Evolutionary conservation across 2,797 vertebrate species (phyloP).

Genomic region (Paramormyrops hopkinsi): DNA sequence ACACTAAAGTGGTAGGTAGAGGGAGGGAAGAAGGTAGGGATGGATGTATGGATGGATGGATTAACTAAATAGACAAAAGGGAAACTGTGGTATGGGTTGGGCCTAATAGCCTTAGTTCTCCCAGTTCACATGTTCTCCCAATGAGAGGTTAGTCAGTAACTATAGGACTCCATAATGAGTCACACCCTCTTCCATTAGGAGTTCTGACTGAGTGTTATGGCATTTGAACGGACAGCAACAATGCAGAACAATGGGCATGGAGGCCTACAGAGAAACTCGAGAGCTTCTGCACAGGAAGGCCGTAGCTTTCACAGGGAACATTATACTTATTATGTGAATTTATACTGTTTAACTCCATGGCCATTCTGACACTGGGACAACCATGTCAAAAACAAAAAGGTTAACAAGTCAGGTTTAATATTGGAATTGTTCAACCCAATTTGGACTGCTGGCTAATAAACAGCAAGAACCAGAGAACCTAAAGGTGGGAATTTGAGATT

Average conservation of each 20-base stretch:
- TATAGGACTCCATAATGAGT: neutral
- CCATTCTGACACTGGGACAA: neutral
- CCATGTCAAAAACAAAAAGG: neutral
- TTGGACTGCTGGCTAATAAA: neutral
- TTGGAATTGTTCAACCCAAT: neutral
- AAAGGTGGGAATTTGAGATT: neutral
- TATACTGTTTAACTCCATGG: neutral
- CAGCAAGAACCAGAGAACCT: neutral
- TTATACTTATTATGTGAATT: neutral
- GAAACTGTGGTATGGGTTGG: neutral
- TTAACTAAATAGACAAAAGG: neutral
- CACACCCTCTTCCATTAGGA: neutral
- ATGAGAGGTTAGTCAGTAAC: neutral
- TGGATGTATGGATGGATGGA: neutral
- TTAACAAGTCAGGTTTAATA: neutral
- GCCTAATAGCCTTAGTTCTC: neutral
- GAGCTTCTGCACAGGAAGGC: neutral
- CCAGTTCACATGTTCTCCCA: neutral
- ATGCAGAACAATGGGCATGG: neutral
- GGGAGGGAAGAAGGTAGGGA: neutral
- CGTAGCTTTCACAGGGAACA: neutral
- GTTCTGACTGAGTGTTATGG: neutral
- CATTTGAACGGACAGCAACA: neutral
- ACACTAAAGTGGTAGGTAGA: neutral
- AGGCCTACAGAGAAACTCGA: neutral